Evolutionary conservation across 1,140 invertebrate species (phyloP).

Genomic region (Ladona fulva): DNA sequence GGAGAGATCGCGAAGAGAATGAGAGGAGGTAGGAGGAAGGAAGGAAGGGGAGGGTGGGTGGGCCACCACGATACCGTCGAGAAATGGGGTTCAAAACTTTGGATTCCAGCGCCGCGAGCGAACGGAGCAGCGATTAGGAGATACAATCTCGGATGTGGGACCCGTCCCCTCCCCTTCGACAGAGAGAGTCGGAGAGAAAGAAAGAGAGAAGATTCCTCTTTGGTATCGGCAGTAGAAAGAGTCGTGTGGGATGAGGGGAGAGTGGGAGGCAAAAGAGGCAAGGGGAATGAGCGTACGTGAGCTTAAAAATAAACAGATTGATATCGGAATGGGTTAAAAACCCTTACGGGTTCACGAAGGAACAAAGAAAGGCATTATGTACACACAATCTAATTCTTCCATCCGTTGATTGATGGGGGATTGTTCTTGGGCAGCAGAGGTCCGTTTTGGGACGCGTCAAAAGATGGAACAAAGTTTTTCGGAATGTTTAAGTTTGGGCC

Average conservation of each 20-base stretch:
- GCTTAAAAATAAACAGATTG: conserved; percentile 10
- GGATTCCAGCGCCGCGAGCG: conserved; percentile 3
- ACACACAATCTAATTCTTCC: conserved; percentile 6
- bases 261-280: background rate
- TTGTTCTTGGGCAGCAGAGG: background rate
- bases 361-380: conserved; percentile 6
- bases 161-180: background rate
- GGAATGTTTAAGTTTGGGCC: background rate
- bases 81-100: conserved; percentile 9
- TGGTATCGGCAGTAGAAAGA: background rate
- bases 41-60: background rate
- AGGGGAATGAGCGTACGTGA: conserved; percentile 3
- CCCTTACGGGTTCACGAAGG: conserved; percentile 1
- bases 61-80: background rate
- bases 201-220: background rate
- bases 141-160: background rate
- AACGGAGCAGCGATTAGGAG: background rate
- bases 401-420: conserved; percentile 3
- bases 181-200: background rate
- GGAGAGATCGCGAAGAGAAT: background rate
- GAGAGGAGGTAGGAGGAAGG: background rate
- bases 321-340: conserved; percentile 6
- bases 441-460: conserved; percentile 2
- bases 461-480: background rate
- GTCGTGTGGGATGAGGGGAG: background rate